Evolutionary conservation across 1,140 invertebrate genomes (phyloP).

Genomic region (Cryptotermes secundus): DNA sequence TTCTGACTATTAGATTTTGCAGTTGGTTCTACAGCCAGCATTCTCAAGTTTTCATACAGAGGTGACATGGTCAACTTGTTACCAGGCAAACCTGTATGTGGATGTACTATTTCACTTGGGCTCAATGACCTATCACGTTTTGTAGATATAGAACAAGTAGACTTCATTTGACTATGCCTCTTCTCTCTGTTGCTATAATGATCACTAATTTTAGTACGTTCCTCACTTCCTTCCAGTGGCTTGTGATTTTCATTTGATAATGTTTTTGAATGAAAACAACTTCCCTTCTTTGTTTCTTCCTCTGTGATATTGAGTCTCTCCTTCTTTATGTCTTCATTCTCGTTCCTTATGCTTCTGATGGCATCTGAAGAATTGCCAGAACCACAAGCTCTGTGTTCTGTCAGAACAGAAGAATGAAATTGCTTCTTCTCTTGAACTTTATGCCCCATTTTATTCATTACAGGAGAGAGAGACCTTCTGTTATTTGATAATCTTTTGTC

Average conservation of each 20-base stretch:
- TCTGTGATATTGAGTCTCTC: neutral
- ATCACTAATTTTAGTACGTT: neutral
- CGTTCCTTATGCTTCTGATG: neutral
- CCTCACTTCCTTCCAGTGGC: neutral
- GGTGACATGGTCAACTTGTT: neutral
- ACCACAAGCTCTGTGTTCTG: neutral
- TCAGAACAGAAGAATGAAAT: neutral
- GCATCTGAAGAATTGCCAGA: neutral
- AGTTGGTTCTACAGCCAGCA: neutral
- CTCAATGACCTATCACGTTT: neutral
- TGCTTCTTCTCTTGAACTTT: neutral
- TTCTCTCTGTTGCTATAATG: neutral
- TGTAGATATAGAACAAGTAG: neutral
- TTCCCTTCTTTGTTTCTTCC: neutral
- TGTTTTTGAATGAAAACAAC: neutral
- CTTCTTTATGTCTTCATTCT: neutral
- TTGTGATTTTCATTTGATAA: neutral
- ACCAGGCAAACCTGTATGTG: neutral
- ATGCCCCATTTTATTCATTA: neutral
- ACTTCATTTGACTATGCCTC: neutral
- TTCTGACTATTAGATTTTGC: neutral
- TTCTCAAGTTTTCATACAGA: neutral
- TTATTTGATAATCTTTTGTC: neutral
- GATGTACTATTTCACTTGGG: too few relatives aligned
- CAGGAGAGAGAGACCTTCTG: neutral